These are phyloP conservation scores for Tinamus major DNA, from an alignment of 2,797 vertebrate species.

Conservation along the genomic window DNA sequence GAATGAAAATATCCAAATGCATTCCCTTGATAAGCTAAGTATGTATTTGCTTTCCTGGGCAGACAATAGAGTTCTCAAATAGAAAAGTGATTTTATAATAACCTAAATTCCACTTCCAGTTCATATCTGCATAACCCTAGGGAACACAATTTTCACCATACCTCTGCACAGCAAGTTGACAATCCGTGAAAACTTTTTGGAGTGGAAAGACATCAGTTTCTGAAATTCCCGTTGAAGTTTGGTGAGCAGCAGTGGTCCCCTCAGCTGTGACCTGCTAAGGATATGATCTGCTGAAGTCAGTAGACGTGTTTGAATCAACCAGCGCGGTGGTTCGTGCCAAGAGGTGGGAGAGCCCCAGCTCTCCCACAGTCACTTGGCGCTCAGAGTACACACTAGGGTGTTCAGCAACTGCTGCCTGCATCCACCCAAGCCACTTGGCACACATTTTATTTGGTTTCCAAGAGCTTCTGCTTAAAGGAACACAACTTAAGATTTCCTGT, in stretches of 20 bases:
- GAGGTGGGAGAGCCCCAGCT: background rate
- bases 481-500: background rate
- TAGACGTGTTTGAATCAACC: background rate
- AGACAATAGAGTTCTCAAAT: background rate
- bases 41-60: background rate
- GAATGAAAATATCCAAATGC: conserved; percentile 14
- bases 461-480: background rate
- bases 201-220: background rate
- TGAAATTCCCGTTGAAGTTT: background rate
- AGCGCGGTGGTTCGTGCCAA: background rate
- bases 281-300: background rate
- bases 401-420: background rate
- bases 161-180: background rate
- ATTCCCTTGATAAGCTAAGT: conserved; percentile 10
- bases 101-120: background rate
- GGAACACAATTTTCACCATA: background rate
- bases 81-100: background rate
- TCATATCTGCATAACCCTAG: background rate
- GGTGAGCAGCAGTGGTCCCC: background rate
- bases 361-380: background rate
- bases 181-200: background rate
- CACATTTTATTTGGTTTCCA: background rate
- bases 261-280: background rate
- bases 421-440: background rate
- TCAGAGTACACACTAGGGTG: background rate